Evolutionary conservation across 2,113 vertebrate genomes (phyloP).

Genomic region (Anoura caudifer): DNA sequence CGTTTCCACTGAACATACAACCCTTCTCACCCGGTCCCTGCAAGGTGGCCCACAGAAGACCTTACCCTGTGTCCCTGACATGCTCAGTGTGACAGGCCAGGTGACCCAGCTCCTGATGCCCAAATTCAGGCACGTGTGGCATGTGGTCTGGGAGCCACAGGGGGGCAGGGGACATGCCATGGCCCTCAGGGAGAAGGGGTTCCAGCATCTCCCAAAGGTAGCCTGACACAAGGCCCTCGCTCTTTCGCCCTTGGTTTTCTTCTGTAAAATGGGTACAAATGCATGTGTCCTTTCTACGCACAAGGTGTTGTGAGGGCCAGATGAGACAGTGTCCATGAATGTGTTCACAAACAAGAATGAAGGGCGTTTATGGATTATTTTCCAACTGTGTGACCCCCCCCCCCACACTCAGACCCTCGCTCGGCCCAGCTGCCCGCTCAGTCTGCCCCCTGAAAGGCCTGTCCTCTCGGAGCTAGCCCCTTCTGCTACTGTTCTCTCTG

Average conservation of each 20-base stretch:
- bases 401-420: background rate
- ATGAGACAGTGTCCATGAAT: background rate
- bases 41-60: background rate
- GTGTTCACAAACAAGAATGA: background rate
- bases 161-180: rapidly evolving
- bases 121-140: background rate
- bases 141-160: rapidly evolving
- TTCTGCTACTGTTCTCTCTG: background rate
- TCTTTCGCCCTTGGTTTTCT: background rate
- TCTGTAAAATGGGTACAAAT: background rate
- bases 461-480: background rate
- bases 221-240: background rate
- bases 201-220: background rate
- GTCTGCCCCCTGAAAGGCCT: background rate
- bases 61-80: background rate
- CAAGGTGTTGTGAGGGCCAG: background rate
- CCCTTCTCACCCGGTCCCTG: background rate
- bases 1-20: background rate
- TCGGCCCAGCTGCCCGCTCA: too few species aligned
- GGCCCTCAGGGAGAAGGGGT: background rate
- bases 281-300: background rate
- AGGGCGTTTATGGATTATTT: background rate
- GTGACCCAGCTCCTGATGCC: background rate
- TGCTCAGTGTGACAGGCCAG: background rate
- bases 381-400: background rate